phyloP scores from a whole-genome alignment of 2,888 invertebrate genomes.

The Prostheceraeus crozeri region DNA sequence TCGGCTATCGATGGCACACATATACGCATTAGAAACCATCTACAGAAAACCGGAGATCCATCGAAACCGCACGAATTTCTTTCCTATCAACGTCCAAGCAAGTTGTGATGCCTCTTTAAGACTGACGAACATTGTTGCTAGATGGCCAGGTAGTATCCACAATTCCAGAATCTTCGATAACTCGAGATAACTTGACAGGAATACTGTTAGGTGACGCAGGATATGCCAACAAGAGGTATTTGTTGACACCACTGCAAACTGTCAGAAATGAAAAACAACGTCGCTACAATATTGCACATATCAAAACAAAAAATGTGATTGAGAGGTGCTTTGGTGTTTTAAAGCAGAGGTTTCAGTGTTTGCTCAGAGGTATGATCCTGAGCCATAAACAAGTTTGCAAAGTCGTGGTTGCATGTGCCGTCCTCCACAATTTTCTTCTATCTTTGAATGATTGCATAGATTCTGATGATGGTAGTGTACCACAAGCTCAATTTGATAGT shows the following conservation, averaged over 20 bases:
- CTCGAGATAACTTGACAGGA: slow-evolving; percentile 18
- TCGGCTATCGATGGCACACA: slow-evolving; percentile 27
- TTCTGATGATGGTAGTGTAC: too few species aligned
- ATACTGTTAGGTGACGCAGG: slow-evolving; percentile 15
- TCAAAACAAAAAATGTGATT: not conserved
- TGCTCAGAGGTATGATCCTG: slow-evolving; percentile 7
- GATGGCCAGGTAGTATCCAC: slow-evolving; percentile 28
- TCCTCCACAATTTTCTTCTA: slow-evolving; percentile 28
- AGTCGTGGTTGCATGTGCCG: slow-evolving; percentile 20
- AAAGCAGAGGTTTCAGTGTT: slow-evolving; percentile 14
- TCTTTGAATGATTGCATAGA: slow-evolving; percentile 1
- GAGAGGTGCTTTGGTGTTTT: slow-evolving; percentile 10
- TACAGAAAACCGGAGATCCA: slow-evolving; percentile 25
- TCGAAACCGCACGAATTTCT: slow-evolving; percentile 23
- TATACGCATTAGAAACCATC: too few species aligned
- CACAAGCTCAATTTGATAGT: too few species aligned
- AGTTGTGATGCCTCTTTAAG: slow-evolving; percentile 18
- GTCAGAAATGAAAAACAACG: slow-evolving; percentile 10
- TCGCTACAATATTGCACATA: slow-evolving; percentile 14
- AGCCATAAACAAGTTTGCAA: slow-evolving; percentile 13
- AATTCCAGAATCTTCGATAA: slow-evolving; percentile 16
- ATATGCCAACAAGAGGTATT: slow-evolving; percentile 5
- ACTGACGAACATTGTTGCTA: slow-evolving; percentile 10
- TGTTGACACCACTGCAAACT: slow-evolving; percentile 5
- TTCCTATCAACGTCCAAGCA: slow-evolving; percentile 21